These are phyloP conservation scores for Propithecus coquereli DNA, from an alignment of 2,113 vertebrate species.

Conservation along the genomic window DNA sequence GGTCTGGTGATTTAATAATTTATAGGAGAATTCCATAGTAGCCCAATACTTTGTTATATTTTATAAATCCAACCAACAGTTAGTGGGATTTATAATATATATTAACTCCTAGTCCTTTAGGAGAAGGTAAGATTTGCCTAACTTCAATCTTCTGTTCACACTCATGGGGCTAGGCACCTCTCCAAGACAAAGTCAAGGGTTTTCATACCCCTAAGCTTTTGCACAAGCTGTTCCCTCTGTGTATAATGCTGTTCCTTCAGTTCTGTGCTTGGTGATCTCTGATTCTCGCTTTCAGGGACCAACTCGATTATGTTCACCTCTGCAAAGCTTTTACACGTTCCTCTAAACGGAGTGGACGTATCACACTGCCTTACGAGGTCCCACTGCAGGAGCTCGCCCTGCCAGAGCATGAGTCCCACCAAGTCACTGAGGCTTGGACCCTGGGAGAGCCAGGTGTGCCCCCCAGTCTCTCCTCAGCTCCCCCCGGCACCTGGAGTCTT, in stretches of 20 bases:
- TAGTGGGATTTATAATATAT: not conserved
- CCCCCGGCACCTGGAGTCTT: not conserved
- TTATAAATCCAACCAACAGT: not conserved
- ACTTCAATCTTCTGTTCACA: not conserved
- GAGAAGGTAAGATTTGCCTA: not conserved
- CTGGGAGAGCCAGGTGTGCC: not conserved
- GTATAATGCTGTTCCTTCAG: not conserved
- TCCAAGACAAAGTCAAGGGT: not conserved
- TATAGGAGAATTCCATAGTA: not conserved
- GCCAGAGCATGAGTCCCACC: accelerated
- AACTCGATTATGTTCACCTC: not conserved
- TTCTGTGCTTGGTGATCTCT: not conserved
- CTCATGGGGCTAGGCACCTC: not conserved
- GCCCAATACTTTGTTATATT: not conserved
- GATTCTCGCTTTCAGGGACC: not conserved
- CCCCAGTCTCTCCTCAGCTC: not conserved
- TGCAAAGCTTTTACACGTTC: not conserved
- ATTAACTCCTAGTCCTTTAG: not conserved
- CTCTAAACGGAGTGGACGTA: not conserved
- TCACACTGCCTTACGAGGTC: not conserved
- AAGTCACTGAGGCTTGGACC: not conserved
- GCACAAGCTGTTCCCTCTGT: not conserved
- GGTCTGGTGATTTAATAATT: not conserved
- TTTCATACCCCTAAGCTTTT: not conserved
- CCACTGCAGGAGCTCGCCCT: accelerated